phyloP scores from a whole-genome alignment of 2,797 vertebrate genomes.

The Lepidocolaptes lacrymiger region DNA sequence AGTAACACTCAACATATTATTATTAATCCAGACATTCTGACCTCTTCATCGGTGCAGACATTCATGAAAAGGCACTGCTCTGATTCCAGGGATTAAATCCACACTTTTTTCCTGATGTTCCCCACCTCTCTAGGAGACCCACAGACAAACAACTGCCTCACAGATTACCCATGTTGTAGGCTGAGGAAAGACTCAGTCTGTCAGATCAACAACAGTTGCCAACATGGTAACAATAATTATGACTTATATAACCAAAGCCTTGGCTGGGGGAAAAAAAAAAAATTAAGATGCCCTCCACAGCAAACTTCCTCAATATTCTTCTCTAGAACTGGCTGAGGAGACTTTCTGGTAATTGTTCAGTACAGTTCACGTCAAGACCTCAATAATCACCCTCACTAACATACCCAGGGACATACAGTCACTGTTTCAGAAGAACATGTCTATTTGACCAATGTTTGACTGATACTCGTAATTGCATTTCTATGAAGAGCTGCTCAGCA shows the following conservation, averaged over 20 bases:
- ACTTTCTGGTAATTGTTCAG: not conserved
- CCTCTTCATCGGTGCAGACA: not conserved
- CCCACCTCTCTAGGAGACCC: not conserved
- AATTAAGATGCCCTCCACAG: not conserved
- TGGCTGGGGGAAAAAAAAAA: not conserved
- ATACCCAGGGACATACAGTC: not conserved
- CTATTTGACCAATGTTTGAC: not conserved
- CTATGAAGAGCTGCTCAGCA: not conserved
- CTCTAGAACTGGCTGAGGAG: not conserved
- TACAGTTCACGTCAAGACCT: not conserved
- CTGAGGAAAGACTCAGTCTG: not conserved
- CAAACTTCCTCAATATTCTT: not conserved
- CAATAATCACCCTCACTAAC: not conserved
- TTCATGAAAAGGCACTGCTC: not conserved
- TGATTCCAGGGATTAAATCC: not conserved
- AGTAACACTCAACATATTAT: not conserved
- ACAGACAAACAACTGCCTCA: not conserved
- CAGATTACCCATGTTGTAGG: not conserved
- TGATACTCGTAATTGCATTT: not conserved
- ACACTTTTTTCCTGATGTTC: not conserved
- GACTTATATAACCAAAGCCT: not conserved
- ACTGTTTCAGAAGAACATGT: not conserved
- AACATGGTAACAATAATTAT: fast-evolving
- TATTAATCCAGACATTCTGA: not conserved
- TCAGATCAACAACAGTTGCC: not conserved